Percentiles rank a stretch among this genome's conserved stretches.
Evolutionary conservation across 2,797 vertebrate species (phyloP).

Genomic region (Rhynchonycteris naso): DNA sequence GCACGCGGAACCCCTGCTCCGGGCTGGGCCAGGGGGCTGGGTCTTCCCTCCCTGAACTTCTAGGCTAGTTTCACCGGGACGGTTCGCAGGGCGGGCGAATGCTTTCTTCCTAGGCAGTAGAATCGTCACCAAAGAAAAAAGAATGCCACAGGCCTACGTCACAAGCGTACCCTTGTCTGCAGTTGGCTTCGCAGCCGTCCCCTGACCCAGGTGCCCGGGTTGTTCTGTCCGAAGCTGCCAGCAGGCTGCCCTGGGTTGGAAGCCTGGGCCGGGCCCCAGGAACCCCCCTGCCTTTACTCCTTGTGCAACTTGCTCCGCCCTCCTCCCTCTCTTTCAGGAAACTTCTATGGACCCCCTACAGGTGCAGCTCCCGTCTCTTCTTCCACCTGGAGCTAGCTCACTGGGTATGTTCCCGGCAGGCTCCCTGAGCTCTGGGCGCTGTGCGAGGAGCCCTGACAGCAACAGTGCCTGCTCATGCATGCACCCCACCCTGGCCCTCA

Average conservation of each 20-base stretch:
- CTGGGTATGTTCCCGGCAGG: not conserved
- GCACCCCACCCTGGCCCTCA: accelerated
- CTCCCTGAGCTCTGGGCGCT: accelerated
- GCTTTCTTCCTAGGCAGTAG: too few species aligned
- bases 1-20: not conserved
- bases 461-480: accelerated
- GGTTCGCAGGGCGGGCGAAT: accelerated
- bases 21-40: accelerated
- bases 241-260: not conserved
- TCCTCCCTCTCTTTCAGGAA: not conserved
- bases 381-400: not conserved
- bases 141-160: not conserved
- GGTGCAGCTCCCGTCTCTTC: accelerated
- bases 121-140: not conserved
- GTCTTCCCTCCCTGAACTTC: not conserved
- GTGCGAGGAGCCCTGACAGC: accelerated
- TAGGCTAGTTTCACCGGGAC: accelerated
- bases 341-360: not conserved
- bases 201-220: not conserved
- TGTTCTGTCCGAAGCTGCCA: accelerated
- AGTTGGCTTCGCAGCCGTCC: accelerated
- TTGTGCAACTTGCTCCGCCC: not conserved
- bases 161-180: accelerated
- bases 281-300: not conserved
- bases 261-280: not conserved